Evolutionary conservation across 2,797 vertebrate species (phyloP), one percentile per base, ranked within the genome.

Genomic region (Sphaeramia orbicularis): DNA sequence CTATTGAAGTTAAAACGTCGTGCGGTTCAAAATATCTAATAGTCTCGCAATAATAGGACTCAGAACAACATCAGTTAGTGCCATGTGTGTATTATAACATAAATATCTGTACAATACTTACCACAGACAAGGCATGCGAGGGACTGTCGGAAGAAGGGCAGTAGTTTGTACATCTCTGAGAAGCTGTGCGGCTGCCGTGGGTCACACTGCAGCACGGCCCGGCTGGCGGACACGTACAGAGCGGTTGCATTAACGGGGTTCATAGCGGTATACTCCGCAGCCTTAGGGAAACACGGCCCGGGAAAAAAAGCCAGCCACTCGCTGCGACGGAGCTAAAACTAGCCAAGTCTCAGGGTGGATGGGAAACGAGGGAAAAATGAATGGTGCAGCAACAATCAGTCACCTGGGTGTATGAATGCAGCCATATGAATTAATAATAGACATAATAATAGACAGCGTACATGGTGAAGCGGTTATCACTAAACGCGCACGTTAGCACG

Each of bases 181-280:
- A 96, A 95, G 74, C 95, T 95, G 87, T 96, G 94, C 58, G 96
- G 96, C 76, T 96, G 93, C 87, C 94, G 95, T 65, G 96, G 95
- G 89, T 97, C 95, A 94, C 97, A 97, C 94, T 95, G 96, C 94
- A 99, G 94, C 91, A 97, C 96, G 85, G 97, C 95, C 89, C 96
- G 96, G 92, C 95, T 97, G 89, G 96, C 96, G 85, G 97, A 96
- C 93, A 98, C 95, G 93, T 97, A 98, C 89, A 98, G 92, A 89
- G 95, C 88, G 91, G 97, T 98, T 72, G 96, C 96, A 93, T 95
- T 97, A 77, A 96, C 95, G 45, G 96, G 96, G 95, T 98, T 98
- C 97, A 99, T 99, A 90, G 95, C 95, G 93, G 93, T 79, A 30
- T 90, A 79, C 76, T 78, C 85, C 53, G 76, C 78, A 72, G 80